Evolutionary conservation across 2,888 invertebrate genomes (phyloP), one percentile per base, ranked within the genome.

Genomic region (Idaea dimidiata): DNA sequence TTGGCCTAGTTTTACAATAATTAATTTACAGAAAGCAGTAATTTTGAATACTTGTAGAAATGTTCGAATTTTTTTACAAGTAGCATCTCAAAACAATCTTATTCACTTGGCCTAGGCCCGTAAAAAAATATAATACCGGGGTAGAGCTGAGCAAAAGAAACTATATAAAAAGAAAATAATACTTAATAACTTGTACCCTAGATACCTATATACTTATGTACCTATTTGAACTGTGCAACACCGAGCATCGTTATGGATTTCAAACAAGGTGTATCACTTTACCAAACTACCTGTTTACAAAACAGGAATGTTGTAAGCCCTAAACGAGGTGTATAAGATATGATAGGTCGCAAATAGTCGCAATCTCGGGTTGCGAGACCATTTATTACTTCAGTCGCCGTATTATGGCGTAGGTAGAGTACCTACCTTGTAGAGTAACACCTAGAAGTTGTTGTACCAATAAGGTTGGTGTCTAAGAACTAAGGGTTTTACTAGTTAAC

Each of bases 291-390:
- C 58, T 60, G 57, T 18, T 55, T 33, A 61, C 56, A 66, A 67
- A 65, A 66, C 56, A 55, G 18, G 57, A 66, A 66, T 66, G 70
- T 68, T 57, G 68, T 67, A 68, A 72, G 58, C 57, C 55, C 60
- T 55, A 67, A 66, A 67, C 69, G 64, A 66, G 65, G 64, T 64
- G 62, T 57, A 66, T 72, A 64, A 68, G 68, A 60, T 70, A 72
- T 67, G 71, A 67, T 72, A 66, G 71, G 66, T 66, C 58, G 62
- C 68, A 66, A 68, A 68, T 68, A 68, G 64, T 60, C 64, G 67
- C 67, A 67, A 68, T 67, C 64, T 67, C 55, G 58, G 24, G 66
- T 71, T 63, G 67, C 66, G 57, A 64, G 66, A 69, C 54, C 63
- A 60, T 65, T 66, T 68, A 72, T 67, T 67, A 67, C 66, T 60